Percentiles rank a stretch among this genome's conserved stretches.
phyloP scores from a whole-genome alignment of 2,888 invertebrate species.

The Conistra vaccinii region DNA sequence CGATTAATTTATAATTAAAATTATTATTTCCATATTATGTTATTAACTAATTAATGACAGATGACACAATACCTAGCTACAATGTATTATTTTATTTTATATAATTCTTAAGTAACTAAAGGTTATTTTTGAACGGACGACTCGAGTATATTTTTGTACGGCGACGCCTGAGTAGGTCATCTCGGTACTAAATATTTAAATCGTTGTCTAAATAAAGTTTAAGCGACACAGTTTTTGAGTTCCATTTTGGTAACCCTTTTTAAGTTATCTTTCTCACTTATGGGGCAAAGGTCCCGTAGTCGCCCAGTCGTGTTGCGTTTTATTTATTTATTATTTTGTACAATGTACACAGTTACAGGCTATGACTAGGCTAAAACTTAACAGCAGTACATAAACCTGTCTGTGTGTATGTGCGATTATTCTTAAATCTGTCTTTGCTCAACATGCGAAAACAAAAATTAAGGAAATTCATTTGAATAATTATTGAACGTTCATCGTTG shows the following conservation, averaged over 20 bases:
- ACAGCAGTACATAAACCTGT: neutral
- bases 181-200: conserved; percentile 39
- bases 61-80: neutral
- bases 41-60: conserved; percentile 12
- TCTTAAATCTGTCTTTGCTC: neutral
- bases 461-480: neutral
- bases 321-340: neutral
- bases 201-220: conserved; percentile 41
- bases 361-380: neutral
- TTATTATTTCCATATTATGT: conserved; percentile 1
- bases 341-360: neutral
- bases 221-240: conserved; percentile 3
- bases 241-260: conserved; percentile 6
- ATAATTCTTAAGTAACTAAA: conserved; percentile 7
- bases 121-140: conserved; percentile 38
- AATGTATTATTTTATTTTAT: conserved; percentile 1
- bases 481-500: neutral
- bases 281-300: neutral
- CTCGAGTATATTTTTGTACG: conserved; percentile 33
- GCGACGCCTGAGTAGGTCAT: conserved; percentile 42
- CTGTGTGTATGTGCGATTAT: neutral
- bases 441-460: neutral
- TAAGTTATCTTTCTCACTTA: neutral
- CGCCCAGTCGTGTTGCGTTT: neutral
- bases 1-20: conserved; percentile 29